Evolutionary conservation across 2,888 invertebrate genomes (phyloP), one percentile per base, ranked within the genome.

Genomic region (Leucania comma): DNA sequence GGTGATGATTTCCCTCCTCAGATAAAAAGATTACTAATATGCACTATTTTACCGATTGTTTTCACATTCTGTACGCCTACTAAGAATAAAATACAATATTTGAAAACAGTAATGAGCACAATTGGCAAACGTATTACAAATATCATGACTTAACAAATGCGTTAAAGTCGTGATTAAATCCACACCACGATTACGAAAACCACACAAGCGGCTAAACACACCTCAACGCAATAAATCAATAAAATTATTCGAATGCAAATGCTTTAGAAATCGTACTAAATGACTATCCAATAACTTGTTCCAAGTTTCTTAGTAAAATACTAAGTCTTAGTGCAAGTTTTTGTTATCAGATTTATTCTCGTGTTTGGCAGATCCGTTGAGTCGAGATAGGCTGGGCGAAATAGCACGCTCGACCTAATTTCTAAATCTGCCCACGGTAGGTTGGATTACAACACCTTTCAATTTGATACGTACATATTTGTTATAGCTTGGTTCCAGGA

Each of bases 341-440:
- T 58, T 79, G 68, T 79, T 84, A 83, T 84, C 80, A 76, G 85
- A 82, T 84, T 61, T 80, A 82, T 78, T 78, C 68, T 76, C 69
- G 75, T 75, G 72, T 73, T 78, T 67, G 80, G 73, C 74, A 73
- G 80, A 84, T 84, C 72, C 71, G 80, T 68, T 20, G 64, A 62
- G 35, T 35, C 22, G 62, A 78, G 82, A 82, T 80, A 77, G 76
- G 68, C 64, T 64, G 59, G 29, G 51, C 73, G 42, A 58, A 72
- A 74, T 72, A 75, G 82, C 88, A 88, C 88, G 88, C 87, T 82
- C 83, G 89, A 89, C 89, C 89, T 72, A 86, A 86, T 87, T 89
- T 86, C 89, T 87, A 84, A 83, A 87, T 85, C 84, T 84, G 82
- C 83, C 80, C 78, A 75, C 80, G 61, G 67, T 73, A 61, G 73